Conservation (phyloP, 2,888 invertebrate genomes). For the Cylloceria caligata region DNA sequence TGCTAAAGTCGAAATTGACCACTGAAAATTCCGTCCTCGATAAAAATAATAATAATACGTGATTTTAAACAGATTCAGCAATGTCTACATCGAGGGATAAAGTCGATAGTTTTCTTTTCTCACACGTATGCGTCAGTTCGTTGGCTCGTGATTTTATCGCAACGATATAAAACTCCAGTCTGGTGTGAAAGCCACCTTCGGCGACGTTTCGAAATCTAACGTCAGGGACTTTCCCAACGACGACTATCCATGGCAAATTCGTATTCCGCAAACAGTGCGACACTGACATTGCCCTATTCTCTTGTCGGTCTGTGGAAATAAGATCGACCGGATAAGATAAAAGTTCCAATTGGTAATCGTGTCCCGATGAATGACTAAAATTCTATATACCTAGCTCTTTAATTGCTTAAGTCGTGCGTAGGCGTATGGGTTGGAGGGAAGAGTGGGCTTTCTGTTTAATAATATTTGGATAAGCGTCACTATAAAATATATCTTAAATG, state of each 20-base stretch:
- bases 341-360: background rate
- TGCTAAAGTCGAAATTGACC: background rate
- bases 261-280: constrained; percentile 37
- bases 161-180: background rate
- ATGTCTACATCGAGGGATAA: background rate
- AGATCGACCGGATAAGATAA: background rate
- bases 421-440: no score
- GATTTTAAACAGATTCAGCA: background rate
- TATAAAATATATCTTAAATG: no score
- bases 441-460: no score
- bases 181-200: constrained; percentile 25
- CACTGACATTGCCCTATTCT: constrained; percentile 16
- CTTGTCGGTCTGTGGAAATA: constrained; percentile 11
- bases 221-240: constrained; percentile 22
- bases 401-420: no score
- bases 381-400: background rate
- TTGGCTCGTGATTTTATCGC: constrained; percentile 13
- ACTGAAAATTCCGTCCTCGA: background rate
- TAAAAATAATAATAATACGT: background rate
- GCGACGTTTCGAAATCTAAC: constrained; percentile 30
- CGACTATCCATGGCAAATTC: constrained; percentile 20
- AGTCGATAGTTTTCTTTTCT: background rate
- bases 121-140: constrained; percentile 10
- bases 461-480: no score
- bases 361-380: background rate